phyloP scores from a whole-genome alignment of 2,797 vertebrate species.

The Sciurus vulgaris region DNA sequence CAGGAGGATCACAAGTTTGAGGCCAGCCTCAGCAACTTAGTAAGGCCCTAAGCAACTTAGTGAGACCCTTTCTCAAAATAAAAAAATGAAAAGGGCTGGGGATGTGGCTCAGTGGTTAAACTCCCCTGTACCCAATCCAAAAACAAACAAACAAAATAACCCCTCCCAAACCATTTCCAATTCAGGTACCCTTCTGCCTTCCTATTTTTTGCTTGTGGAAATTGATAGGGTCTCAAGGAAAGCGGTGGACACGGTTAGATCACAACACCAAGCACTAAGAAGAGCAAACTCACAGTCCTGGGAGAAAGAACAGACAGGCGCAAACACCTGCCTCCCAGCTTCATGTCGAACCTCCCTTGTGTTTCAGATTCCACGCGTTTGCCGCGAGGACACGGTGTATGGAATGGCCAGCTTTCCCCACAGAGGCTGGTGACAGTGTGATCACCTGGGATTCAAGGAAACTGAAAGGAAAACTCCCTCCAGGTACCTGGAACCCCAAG shows the following conservation, averaged over 20 bases:
- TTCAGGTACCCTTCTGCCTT: neutral
- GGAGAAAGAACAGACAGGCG: accelerated
- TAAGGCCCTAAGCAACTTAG: too few relatives aligned
- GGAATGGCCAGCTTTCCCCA: conserved; percentile 63
- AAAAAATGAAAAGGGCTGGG: too few relatives aligned
- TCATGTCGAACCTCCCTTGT: neutral
- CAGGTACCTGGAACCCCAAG: conserved; percentile 86
- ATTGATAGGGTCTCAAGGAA: neutral
- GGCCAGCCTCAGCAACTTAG: too few relatives aligned
- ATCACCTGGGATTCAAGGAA: conserved; percentile 77
- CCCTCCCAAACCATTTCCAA: neutral
- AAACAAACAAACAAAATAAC: too few relatives aligned
- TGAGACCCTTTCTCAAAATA: too few relatives aligned
- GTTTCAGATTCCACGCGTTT: conserved; percentile 91
- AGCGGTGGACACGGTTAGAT: neutral
- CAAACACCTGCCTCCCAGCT: neutral
- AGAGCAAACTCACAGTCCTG: neutral
- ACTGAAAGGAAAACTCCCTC: conserved; percentile 85
- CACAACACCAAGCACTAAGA: accelerated
- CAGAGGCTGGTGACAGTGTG: conserved; percentile 70
- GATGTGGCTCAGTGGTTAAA: too few relatives aligned
- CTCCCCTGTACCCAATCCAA: too few relatives aligned
- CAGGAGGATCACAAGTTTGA: too few relatives aligned
- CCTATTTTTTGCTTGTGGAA: neutral
- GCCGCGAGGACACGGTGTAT: conserved; percentile 82